phyloP scores from a whole-genome alignment of 2,113 vertebrate species.

The Scophthalmus maximus region DNA sequence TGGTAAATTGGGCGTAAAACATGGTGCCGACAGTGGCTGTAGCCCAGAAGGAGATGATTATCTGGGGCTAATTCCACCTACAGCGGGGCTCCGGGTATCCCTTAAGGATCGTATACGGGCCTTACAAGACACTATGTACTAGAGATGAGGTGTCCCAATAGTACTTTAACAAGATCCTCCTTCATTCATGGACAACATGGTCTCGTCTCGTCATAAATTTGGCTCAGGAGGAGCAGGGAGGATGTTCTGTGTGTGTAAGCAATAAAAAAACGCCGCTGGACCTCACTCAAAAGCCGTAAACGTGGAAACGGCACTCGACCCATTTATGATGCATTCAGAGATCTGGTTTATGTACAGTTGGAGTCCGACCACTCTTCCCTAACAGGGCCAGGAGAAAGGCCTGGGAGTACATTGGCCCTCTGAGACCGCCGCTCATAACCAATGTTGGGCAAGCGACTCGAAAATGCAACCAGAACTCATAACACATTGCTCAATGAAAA shows the following conservation, averaged over 20 bases:
- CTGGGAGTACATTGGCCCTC: constrained; percentile 8
- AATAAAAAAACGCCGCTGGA: neutral
- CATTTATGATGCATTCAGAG: constrained; percentile 14
- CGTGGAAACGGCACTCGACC: neutral
- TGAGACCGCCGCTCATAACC: neutral
- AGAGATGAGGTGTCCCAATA: no score
- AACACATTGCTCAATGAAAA: neutral
- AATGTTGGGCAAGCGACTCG: neutral
- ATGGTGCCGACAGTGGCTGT: constrained; percentile 42
- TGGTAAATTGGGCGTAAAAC: constrained; percentile 70
- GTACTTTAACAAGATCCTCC: constrained; percentile 25
- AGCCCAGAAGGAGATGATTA: constrained; percentile 73
- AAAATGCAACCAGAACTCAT: neutral
- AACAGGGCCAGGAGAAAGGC: neutral
- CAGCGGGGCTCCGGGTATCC: constrained; percentile 38
- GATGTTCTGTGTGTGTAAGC: neutral
- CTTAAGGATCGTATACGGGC: constrained; percentile 49
- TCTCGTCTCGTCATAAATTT: constrained; percentile 11
- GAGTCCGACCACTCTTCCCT: neutral
- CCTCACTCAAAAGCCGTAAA: constrained; percentile 9
- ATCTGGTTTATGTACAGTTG: no score
- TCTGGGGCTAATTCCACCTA: constrained; percentile 69
- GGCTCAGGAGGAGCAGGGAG: constrained; percentile 6
- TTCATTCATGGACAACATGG: neutral
- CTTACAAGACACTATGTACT: constrained; percentile 37